A percentile compares a stretch with the other conserved stretches of the same genome.
Conservation (phyloP, 2,113 vertebrate species). For the Microtus oregoni region DNA sequence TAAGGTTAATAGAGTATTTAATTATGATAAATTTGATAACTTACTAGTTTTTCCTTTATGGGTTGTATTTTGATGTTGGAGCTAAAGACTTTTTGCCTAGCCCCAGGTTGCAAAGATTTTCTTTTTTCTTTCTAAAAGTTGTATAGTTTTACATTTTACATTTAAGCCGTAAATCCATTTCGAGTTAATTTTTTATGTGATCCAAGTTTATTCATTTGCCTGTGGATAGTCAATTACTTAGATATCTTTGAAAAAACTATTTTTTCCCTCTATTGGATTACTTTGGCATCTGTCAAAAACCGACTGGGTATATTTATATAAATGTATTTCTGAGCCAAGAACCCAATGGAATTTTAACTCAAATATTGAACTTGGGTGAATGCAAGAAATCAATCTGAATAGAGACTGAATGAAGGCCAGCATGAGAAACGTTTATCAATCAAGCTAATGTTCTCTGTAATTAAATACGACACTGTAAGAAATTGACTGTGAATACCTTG, state of each 20-base stretch:
- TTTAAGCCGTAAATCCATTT: constrained; percentile 17
- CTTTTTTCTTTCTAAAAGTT: background rate
- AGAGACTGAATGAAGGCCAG: constrained; percentile 56
- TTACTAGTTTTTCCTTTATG: constrained; percentile 14
- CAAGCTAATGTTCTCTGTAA: constrained; percentile 21
- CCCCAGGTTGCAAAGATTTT: background rate
- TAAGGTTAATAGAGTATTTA: background rate
- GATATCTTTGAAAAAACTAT: background rate
- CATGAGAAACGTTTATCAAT: constrained; percentile 45
- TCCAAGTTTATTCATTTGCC: background rate
- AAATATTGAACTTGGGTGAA: constrained; percentile 64
- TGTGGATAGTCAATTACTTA: background rate
- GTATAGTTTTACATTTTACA: background rate
- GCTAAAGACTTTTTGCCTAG: constrained; percentile 7
- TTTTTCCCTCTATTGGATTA: constrained; percentile 10
- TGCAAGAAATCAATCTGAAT: constrained; percentile 18
- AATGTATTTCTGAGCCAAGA: constrained; percentile 61
- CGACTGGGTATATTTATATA: constrained; percentile 6
- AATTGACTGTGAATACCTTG: background rate
- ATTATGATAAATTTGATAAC: too few relatives aligned
- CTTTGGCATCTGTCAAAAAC: constrained; percentile 58
- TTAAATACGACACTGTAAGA: constrained; percentile 48
- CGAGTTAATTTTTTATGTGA: constrained; percentile 22
- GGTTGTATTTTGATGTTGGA: background rate
- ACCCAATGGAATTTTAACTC: constrained; percentile 55